These are phyloP conservation scores for Congeria kusceri DNA, from an alignment of 2,888 invertebrate genomes.

Conservation along the genomic window DNA sequence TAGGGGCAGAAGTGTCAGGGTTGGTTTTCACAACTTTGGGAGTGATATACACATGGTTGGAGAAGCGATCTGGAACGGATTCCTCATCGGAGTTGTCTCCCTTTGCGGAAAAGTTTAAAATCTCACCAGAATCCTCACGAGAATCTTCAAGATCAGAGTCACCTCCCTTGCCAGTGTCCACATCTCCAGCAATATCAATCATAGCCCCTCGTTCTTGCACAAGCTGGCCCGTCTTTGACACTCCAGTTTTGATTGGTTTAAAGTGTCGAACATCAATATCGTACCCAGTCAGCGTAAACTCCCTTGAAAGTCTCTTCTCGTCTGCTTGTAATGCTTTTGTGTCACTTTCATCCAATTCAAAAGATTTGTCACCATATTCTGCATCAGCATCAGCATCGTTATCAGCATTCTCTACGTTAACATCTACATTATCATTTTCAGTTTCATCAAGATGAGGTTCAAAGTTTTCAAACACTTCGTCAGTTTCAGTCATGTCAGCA, in stretches of 20 bases:
- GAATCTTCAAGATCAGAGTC: conserved; percentile 4
- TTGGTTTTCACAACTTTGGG: too few species aligned
- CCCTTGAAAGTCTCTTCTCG: conserved; percentile 26
- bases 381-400: neutral
- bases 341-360: conserved; percentile 31
- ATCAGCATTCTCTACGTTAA: conserved; percentile 1
- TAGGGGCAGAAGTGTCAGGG: too few species aligned
- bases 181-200: neutral
- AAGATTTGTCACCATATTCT: conserved; percentile 44
- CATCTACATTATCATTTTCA: too few species aligned
- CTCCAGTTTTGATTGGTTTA: conserved; percentile 9
- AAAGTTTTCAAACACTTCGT: neutral
- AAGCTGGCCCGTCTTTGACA: neutral
- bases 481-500: neutral
- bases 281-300: conserved; percentile 60
- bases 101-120: conserved; percentile 2
- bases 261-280: conserved; percentile 45
- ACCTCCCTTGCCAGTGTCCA: neutral
- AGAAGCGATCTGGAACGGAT: neutral
- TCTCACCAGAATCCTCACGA: conserved; percentile 19
- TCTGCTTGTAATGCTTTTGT: conserved; percentile 8
- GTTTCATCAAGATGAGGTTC: conserved; percentile 9
- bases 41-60: too few species aligned
- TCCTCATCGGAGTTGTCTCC: conserved; percentile 4
- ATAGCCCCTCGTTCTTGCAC: neutral